phyloP scores from a whole-genome alignment of 2,113 vertebrate genomes.

The Panthera uncia region DNA sequence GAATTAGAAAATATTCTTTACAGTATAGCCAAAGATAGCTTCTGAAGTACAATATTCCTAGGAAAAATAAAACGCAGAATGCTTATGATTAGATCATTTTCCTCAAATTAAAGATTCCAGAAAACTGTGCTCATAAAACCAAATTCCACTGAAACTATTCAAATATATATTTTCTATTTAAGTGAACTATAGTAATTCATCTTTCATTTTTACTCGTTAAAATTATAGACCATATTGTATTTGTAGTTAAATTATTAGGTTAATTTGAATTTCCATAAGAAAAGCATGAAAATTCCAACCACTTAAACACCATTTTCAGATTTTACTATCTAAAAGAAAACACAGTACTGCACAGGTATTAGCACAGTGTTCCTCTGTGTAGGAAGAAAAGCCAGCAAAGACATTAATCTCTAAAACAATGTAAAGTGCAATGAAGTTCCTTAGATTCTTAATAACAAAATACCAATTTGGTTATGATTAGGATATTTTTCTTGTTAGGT shows the following conservation, averaged over 20 bases:
- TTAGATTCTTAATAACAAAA: background rate
- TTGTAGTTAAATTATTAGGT: background rate
- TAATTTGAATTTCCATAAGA: conserved; percentile 27
- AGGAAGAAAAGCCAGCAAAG: background rate
- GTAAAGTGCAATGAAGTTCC: background rate
- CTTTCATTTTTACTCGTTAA: background rate
- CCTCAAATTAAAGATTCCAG: conserved; percentile 12
- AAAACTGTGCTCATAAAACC: background rate
- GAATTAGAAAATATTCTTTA: conserved; percentile 1
- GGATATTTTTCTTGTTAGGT: background rate
- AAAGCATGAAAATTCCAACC: background rate
- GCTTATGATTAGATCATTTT: background rate
- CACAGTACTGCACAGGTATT: background rate
- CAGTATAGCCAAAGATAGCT: background rate
- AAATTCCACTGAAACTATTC: background rate
- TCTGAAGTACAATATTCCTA: background rate
- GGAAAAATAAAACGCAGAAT: background rate
- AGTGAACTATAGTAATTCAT: background rate
- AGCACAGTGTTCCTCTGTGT: background rate
- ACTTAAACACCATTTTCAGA: background rate
- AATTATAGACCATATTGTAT: conserved; percentile 10
- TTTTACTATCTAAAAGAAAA: conserved; percentile 35
- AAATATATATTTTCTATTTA: conserved; percentile 32
- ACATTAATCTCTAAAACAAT: background rate
- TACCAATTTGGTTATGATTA: background rate